A percentile compares a stretch with the other conserved stretches of the same genome.
Conservation (phyloP, 2,888 invertebrate species). For the Philonicus albiceps region DNA sequence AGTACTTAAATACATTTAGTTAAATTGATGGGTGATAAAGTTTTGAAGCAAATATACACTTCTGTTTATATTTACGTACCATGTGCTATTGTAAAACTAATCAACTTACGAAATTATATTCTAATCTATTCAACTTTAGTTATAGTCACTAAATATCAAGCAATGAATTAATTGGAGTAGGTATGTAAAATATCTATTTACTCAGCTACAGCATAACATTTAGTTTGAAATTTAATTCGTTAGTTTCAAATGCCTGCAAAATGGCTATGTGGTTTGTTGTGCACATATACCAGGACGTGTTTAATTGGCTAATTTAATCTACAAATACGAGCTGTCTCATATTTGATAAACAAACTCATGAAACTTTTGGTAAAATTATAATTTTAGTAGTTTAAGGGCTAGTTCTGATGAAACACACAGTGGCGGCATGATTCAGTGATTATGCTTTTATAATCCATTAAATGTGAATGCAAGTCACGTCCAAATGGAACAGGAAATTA, state of each 20-base stretch:
- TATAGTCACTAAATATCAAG: background rate
- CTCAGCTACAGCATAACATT: background rate
- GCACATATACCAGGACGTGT: background rate
- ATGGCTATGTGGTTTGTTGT: background rate
- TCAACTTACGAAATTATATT: no score
- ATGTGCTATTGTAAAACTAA: no score
- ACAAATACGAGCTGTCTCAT: background rate
- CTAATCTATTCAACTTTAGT: no score
- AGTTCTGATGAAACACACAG: background rate
- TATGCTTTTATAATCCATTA: slow-evolving; percentile 1
- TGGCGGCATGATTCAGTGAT: background rate
- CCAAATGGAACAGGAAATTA: slow-evolving; percentile 25
- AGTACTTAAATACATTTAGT: no score
- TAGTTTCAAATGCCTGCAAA: background rate
- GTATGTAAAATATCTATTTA: background rate
- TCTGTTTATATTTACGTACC: no score
- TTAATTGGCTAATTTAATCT: background rate
- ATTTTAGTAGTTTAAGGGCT: background rate
- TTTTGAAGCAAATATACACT: no score
- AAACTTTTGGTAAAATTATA: background rate
- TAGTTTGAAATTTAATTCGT: background rate
- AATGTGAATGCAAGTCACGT: slow-evolving; percentile 1
- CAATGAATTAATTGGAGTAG: background rate
- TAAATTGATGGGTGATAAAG: no score
- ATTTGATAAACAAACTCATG: background rate